Conservation (phyloP, 2,888 invertebrate genomes). For the Mythimna pallens region DNA sequence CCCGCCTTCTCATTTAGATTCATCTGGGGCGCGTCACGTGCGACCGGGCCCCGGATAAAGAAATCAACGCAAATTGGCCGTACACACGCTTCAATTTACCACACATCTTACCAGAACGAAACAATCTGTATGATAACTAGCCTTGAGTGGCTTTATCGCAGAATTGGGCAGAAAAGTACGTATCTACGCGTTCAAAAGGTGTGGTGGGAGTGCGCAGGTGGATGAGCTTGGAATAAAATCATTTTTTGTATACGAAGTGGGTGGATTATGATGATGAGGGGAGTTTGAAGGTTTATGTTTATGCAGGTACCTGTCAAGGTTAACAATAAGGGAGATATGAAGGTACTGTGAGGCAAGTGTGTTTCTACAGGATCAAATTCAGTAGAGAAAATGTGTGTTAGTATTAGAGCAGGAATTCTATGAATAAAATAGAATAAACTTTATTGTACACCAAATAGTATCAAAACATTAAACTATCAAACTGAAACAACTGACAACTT, state of each 20-base stretch:
- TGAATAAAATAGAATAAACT: too few relatives aligned
- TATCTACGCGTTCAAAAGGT: slow-evolving; percentile 7
- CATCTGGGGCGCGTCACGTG: slow-evolving; percentile 69
- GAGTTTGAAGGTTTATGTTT: not conserved
- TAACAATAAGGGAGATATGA: slow-evolving; percentile 1
- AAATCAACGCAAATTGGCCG: slow-evolving; percentile 85
- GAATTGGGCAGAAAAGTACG: slow-evolving; percentile 37
- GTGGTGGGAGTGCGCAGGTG: slow-evolving; percentile 13
- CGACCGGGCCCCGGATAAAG: slow-evolving; percentile 78
- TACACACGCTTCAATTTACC: slow-evolving; percentile 70
- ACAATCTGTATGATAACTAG: slow-evolving; percentile 77
- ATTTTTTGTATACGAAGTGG: slow-evolving; percentile 31
- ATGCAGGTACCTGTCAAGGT: slow-evolving; percentile 9
- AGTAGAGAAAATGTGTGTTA: too few relatives aligned
- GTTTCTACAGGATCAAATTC: too few relatives aligned
- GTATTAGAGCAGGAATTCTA: too few relatives aligned
- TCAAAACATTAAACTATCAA: too few relatives aligned
- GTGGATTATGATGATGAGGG: slow-evolving; percentile 45
- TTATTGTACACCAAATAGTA: too few relatives aligned
- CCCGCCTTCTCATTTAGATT: slow-evolving; percentile 74
- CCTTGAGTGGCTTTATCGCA: slow-evolving; percentile 46
- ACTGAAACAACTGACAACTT: too few relatives aligned
- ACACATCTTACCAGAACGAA: slow-evolving; percentile 75
- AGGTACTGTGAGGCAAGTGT: not conserved
- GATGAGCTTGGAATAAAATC: slow-evolving; percentile 38